Base-by-base conservation (phyloP, 2,797 vertebrate species). In the Molossus alvarezi region DNA sequence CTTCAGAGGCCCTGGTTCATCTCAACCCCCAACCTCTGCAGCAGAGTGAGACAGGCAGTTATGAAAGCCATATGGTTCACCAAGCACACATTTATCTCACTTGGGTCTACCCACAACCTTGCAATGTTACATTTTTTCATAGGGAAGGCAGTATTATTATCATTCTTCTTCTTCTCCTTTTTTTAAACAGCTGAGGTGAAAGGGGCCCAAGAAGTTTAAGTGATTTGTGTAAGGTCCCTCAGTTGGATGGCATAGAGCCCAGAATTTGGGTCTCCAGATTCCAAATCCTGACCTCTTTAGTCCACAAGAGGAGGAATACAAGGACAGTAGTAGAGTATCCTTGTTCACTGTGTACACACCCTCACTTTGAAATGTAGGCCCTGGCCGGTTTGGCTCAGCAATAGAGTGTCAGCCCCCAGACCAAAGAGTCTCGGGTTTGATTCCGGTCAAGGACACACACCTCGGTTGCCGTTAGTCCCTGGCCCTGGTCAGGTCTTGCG, bases 191-290 rank as follows among this genome's bases (percentile, higher is more conserved):
- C 53, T 67, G 14, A 91, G 33, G 80, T 45, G 41, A 77, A 82
- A 76, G 29, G 33, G 29, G 9, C 29, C 33, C 53, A 67, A 37
- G 12, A 67, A 60, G 5, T 81, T 91, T 33, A 91, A 83, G 4
- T 53, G 45, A 60, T 65, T 73, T 86, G 57, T 73, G 69, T 75
- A 79, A 69, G n/a, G 25, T 77, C 18, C 41, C 29, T 55, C 84
- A 81, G 7, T 1, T 7, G 12, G 27, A 57, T 25, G 45, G 15
- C 33, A 7, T 12, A 77, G 11, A 58, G 33, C 25, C 41, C 41
- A n/a, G 48, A 77, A 29, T 57, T 29, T 57, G 64, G 41, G 17
- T 92, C 45, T 96, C 81, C 21, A 62, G 64, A 87, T 45, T 92
- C 33, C 53, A 90, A 87, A 95, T 86, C 48, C 51, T 79, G 51